Evolutionary conservation across 2,113 vertebrate genomes (phyloP), one percentile per base, ranked within the genome.

Genomic region (Urocolius indicus): DNA sequence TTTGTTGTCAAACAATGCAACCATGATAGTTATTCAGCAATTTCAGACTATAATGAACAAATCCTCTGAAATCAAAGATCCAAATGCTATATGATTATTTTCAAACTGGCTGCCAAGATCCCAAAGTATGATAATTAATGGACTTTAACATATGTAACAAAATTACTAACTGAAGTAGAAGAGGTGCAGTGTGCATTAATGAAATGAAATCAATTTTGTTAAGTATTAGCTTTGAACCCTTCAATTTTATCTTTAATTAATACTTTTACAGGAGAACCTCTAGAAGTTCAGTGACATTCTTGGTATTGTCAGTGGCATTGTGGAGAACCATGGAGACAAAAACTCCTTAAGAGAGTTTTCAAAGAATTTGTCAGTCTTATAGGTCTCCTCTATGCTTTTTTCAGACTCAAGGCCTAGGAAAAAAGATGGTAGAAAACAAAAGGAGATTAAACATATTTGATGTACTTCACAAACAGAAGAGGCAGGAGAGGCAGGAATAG

Each of bases 51-150:
- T 66, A 85, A 88, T 73, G 68, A 76, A 49, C 51, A 62, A 83
- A 41, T 34, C 18, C 10, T 82, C 77, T 65, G 77, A 92, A 89
- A 86, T 15, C n/a, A 89, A 61, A 92, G 76, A 49, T 92, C 73
- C 55, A 73, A 74, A 83, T 79, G 49, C 68, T 22, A 17, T n/a
- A 14, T 52, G 78, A 66, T 79, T 87, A 75, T 93, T 92, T 95
- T 93, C 52, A 80, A 94, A 62, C 43, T 87, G n/a, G n/a, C 29
- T 88, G 74, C 38, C 84, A 90, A 82, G 73, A 87, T 83, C 51
- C 63, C 1, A 0, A 77, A 89, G 38, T 41, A 87, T 65, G 71
- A 93, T 87, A 78, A 93, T 84, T 78, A 86, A 91, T 57, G 36
- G 82, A 83, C 81, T 92, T 93, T 51, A 83, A 81, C 22, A 57